Evolutionary conservation across 2,113 vertebrate genomes (phyloP).

Genomic region (Tenebrosternarchus preto): DNA sequence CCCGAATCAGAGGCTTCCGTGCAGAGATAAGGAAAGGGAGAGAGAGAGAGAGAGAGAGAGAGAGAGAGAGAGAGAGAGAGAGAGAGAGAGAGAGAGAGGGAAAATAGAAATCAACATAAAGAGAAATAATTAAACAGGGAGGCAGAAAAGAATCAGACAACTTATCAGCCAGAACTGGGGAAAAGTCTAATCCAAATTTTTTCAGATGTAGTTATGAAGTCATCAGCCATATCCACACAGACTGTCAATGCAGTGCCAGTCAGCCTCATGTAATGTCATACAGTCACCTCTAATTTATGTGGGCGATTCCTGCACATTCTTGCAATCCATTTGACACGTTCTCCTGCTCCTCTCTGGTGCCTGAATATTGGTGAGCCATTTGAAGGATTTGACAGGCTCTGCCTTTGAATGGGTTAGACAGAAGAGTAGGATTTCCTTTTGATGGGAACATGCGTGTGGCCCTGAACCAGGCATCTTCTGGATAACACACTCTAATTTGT

Average conservation of each 20-base stretch:
- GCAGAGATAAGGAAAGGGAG: background rate
- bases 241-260: background rate
- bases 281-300: background rate
- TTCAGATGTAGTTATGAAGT: conserved; percentile 8
- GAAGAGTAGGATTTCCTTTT: conserved; percentile 36
- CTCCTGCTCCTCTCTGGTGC: background rate
- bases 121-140: background rate
- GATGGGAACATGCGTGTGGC: conserved; percentile 36
- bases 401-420: conserved; percentile 32
- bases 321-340: background rate
- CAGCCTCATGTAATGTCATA: background rate
- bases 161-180: background rate
- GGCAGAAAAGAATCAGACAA: background rate
- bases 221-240: background rate
- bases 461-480: conserved; percentile 23
- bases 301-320: background rate
- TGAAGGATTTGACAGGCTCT: background rate
- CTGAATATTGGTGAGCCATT: conserved; percentile 7
- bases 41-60: background rate
- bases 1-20: conserved; percentile 21
- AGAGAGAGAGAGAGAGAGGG: background rate
- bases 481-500: conserved; percentile 41
- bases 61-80: background rate
- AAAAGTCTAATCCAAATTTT: background rate
- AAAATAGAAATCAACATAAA: background rate